Conservation (phyloP, 2,113 vertebrate genomes). For the Myrmophylax atrothorax region DNA sequence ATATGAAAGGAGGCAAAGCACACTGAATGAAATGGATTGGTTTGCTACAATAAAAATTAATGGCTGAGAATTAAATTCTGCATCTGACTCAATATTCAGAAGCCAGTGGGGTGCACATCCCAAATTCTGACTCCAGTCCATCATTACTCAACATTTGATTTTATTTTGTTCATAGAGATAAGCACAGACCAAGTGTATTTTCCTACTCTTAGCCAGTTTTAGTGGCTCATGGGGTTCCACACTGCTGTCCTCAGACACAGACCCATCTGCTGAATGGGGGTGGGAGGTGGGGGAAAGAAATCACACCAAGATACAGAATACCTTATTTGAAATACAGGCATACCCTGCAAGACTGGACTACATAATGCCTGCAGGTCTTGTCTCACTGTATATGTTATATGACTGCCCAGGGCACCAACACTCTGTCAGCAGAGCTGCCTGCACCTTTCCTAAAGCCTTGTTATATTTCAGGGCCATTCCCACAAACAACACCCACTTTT, state of each 20-base stretch:
- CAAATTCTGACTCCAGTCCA: neutral
- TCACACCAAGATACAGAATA: neutral
- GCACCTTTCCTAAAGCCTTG: neutral
- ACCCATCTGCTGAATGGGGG: neutral
- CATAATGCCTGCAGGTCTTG: rapidly evolving
- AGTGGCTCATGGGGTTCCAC: neutral
- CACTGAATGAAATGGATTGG: neutral
- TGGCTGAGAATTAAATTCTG: neutral
- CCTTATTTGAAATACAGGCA: neutral
- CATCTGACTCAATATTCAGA: neutral
- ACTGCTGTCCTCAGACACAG: neutral
- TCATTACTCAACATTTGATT: rapidly evolving
- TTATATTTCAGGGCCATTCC: neutral
- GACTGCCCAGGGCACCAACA: neutral
- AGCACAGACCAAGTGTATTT: rapidly evolving
- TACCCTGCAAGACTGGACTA: neutral
- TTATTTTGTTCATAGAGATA: neutral
- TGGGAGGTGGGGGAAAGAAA: neutral
- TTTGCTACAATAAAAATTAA: neutral
- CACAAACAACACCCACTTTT: neutral
- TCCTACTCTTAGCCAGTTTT: neutral
- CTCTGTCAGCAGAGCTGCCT: neutral
- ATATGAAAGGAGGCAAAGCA: neutral
- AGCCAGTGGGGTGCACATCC: neutral
- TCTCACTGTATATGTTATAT: neutral